Evolutionary conservation across 2,888 invertebrate genomes (phyloP), one percentile per base, ranked within the genome.

Genomic region (Toxonevra muliebris): DNA sequence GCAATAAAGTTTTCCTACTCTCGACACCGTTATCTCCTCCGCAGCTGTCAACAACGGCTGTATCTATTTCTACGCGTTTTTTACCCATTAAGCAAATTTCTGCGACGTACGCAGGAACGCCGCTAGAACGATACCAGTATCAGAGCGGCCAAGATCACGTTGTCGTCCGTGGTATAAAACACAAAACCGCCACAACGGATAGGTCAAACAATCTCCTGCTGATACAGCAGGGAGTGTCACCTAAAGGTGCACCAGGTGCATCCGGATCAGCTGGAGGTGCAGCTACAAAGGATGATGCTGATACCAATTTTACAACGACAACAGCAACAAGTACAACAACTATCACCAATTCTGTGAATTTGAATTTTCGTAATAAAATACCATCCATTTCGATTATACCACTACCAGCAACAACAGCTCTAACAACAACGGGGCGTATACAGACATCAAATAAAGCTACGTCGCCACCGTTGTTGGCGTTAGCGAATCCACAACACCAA

Each of bases 361-460:
- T 79, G 55, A 81, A 76, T 74, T 72, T 82, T 75, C 79, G 80
- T 61, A 79, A 80, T 71, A 83, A 83, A 76, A 80, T 83, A 75
- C 83, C 83, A 65, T 84, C 83, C 59, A 84, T 83, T 77, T 83
- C 83, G 57, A 83, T 83, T 74, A 84, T 83, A 63, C 83, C 83
- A 61, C 76, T 83, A 76, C 82, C 83, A 50, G 19, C 68, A 72
- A 72, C 79, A 68, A 74, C 66, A 10, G 70, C 75, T 12, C 68
- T 73, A 55, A 73, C 75, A 57, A 69, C 69, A 41, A 68, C 68
- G 55, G 69, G 75, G 19, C 78, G 78, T 13, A 74, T 79, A 50
- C 75, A 75, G 65, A 81, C 81, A 40, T 78, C 80, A 41, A 82
- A 81, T 59, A 78, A 82, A 70, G 80, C 82, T 17, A 82, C 83